Conservation (phyloP, 2,797 vertebrate genomes). For the Thaleichthys pacificus region DNA sequence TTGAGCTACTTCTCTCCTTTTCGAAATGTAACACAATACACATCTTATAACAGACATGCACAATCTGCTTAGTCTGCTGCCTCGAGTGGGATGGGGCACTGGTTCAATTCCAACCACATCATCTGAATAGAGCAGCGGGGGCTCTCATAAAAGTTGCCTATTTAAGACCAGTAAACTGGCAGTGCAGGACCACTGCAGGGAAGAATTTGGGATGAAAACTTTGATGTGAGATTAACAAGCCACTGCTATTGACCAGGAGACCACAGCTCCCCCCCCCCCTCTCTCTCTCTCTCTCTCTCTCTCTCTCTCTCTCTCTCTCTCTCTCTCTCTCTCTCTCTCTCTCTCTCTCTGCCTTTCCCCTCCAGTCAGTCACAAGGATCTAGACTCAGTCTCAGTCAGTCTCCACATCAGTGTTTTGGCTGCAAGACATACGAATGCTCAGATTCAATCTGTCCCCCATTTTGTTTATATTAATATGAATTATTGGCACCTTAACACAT, state of each 20-base stretch:
- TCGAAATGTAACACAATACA: slow-evolving; percentile 22
- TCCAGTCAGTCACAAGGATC: slow-evolving; percentile 41
- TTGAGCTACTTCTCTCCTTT: slow-evolving; percentile 21
- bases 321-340: no score
- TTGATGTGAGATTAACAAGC: slow-evolving; percentile 69
- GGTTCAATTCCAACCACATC: slow-evolving; percentile 24
- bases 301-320: no score
- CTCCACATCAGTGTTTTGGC: slow-evolving; percentile 33
- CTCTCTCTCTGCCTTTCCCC: no score
- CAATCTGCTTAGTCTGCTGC: slow-evolving; percentile 16
- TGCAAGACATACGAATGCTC: slow-evolving; percentile 13
- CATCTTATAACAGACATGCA: slow-evolving; percentile 4
- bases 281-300: no score
- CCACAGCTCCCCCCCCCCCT: slow-evolving; percentile 35
- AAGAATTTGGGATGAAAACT: slow-evolving; percentile 42
- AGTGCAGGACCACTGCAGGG: slow-evolving; percentile 32
- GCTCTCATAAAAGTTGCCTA: slow-evolving; percentile 24
- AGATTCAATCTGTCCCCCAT: no score
- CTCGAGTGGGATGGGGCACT: slow-evolving; percentile 6
- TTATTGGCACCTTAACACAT: no score
- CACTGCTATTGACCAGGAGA: slow-evolving; percentile 57
- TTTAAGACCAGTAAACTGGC: slow-evolving; percentile 2
- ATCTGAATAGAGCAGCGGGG: slow-evolving; percentile 27
- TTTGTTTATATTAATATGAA: no score
- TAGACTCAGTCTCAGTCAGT: slow-evolving; percentile 32